These are phyloP conservation scores for Tromatobia lineatoria DNA, from an alignment of 2,888 invertebrate genomes.

Conservation along the genomic window DNA sequence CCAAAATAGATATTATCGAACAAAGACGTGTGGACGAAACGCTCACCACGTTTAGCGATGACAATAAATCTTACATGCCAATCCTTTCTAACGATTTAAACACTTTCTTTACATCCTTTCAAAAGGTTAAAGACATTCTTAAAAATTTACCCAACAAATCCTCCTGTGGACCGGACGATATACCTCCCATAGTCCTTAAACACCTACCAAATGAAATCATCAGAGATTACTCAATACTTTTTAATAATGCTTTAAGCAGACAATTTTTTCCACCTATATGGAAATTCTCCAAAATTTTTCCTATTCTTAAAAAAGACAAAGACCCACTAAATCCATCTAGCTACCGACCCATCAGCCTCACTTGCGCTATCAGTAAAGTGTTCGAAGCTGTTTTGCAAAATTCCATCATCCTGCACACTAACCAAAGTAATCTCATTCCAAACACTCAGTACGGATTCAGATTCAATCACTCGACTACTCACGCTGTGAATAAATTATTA, in stretches of 20 bases:
- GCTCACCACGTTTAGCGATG: neutral
- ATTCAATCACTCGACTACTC: neutral
- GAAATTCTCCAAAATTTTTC: conserved; percentile 16
- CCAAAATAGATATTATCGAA: neutral
- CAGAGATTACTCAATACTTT: conserved; percentile 19
- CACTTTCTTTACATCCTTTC: neutral
- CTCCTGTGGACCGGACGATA: conserved; percentile 13
- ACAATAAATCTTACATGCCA: conserved; percentile 17
- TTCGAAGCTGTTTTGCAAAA: conserved; percentile 15
- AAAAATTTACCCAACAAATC: conserved; percentile 19
- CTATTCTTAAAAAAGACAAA: conserved; percentile 44
- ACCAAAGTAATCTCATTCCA: conserved; percentile 13
- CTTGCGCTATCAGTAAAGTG: conserved; percentile 26
- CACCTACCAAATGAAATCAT: conserved; percentile 18
- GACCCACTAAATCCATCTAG: neutral
- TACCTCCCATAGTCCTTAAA: conserved; percentile 33
- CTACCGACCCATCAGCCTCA: conserved; percentile 37
- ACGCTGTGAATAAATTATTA: conserved; percentile 33
- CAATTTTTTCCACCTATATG: conserved; percentile 16
- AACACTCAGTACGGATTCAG: conserved; percentile 33
- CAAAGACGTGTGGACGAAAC: neutral
- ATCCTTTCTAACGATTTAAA: neutral
- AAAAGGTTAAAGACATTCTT: too few relatives aligned
- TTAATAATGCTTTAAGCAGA: conserved; percentile 33
- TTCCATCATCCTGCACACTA: neutral